A percentile compares a stretch with the other conserved stretches of the same genome.
phyloP scores from a whole-genome alignment of 2,888 invertebrate species.

The Calameuta filiformis region DNA sequence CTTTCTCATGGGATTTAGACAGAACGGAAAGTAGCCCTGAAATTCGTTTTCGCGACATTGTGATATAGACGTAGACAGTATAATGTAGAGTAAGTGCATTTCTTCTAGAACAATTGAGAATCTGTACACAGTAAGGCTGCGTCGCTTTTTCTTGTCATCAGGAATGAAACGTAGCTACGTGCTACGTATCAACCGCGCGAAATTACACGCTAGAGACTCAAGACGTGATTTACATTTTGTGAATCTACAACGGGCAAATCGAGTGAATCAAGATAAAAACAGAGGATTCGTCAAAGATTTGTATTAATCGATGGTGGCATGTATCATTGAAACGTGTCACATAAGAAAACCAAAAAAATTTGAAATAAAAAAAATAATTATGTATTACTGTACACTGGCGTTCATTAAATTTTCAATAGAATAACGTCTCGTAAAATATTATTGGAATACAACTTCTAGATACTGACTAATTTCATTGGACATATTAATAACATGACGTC shows the following conservation, averaged over 20 bases:
- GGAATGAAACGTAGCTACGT: background rate
- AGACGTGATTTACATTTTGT: background rate
- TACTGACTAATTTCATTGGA: background rate
- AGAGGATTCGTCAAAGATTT: background rate
- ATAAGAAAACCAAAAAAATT: background rate
- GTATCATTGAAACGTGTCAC: background rate
- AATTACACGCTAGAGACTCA: background rate
- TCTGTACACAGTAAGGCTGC: background rate
- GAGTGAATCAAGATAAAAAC: background rate
- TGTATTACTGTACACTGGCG: background rate
- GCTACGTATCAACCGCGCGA: background rate
- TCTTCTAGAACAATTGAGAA: background rate
- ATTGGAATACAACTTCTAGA: background rate
- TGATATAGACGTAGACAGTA: background rate
- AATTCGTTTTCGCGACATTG: background rate
- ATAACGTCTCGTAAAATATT: background rate
- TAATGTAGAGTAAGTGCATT: background rate
- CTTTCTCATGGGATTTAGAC: background rate
- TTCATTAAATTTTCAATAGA: background rate
- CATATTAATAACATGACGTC: background rate
- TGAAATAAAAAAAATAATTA: background rate
- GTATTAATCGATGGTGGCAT: background rate
- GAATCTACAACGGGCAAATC: background rate
- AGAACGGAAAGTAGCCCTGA: background rate
- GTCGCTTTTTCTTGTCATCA: background rate